phyloP scores from a whole-genome alignment of 2,113 vertebrate genomes.

The Sander vitreus region DNA sequence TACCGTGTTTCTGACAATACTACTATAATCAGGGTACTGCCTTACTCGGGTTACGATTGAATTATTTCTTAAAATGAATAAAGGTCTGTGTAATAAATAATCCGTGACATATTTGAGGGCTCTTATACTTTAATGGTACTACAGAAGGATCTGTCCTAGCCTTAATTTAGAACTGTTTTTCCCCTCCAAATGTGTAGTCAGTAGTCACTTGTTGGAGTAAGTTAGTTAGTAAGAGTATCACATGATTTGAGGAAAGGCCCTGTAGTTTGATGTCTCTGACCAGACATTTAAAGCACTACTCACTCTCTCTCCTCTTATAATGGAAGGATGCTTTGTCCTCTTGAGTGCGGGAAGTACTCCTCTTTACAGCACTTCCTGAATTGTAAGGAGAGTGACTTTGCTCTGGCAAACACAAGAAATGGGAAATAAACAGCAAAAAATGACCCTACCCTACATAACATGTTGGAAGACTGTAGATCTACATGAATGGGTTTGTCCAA shows the following conservation, averaged over 20 bases:
- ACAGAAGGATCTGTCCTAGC: not conserved
- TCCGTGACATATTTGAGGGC: not conserved
- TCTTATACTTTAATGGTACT: not conserved
- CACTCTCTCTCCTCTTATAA: constrained; percentile 29
- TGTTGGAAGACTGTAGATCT: not conserved
- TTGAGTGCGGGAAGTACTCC: constrained; percentile 59
- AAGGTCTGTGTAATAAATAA: not conserved
- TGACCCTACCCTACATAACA: not conserved
- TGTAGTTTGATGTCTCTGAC: constrained; percentile 10
- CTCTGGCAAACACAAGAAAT: not conserved
- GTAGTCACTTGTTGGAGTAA: constrained; percentile 11
- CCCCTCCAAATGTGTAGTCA: not conserved
- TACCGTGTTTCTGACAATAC: not conserved
- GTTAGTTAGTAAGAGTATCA: constrained; percentile 6
- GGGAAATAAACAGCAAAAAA: not conserved
- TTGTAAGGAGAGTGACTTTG: constrained; percentile 9
- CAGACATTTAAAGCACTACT: constrained; percentile 25
- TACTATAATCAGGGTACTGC: not conserved
- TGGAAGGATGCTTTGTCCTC: constrained; percentile 44
- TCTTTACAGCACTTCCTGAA: constrained; percentile 53
- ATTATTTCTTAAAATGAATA: not conserved
- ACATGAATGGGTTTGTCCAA: not conserved
- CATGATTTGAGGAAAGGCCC: constrained; percentile 6
- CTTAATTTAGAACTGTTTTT: constrained; percentile 19
- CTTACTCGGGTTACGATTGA: not conserved